Evolutionary conservation across 1,140 invertebrate species (phyloP).

Genomic region (Lepidostoma basale): DNA sequence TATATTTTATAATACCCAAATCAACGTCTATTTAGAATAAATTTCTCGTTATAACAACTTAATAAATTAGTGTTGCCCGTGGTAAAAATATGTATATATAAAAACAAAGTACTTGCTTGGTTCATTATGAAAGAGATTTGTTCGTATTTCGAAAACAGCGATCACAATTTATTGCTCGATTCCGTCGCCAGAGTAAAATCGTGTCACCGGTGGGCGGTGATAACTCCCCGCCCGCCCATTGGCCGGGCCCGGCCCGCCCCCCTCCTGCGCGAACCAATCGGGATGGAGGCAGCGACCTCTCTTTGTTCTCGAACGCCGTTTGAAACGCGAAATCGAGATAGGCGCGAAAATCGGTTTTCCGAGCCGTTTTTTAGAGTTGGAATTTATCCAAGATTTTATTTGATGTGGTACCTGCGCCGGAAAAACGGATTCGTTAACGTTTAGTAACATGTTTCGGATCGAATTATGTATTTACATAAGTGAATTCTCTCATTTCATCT

Average conservation of each 20-base stretch:
- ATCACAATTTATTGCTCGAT: neutral
- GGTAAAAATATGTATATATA: neutral
- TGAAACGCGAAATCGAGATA: neutral
- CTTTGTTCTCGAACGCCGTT: conserved; percentile 1
- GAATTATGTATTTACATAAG: neutral
- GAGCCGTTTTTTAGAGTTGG: neutral
- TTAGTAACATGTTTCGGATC: neutral
- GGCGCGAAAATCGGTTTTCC: neutral
- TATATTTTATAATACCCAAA: neutral
- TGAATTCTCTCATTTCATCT: neutral
- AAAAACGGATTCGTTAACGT: neutral
- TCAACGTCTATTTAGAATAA: neutral
- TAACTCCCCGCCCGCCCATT: conserved; percentile 47
- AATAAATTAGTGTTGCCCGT: neutral
- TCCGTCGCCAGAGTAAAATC: neutral
- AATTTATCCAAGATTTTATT: neutral
- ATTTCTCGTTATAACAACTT: neutral
- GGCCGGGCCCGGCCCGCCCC: conserved; percentile 44
- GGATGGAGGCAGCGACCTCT: conserved; percentile 15
- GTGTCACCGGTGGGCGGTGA: conserved; percentile 17
- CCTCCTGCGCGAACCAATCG: neutral
- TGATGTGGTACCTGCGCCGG: neutral
- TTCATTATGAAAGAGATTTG: neutral
- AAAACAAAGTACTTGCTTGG: neutral
- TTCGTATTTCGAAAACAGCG: neutral